Conservation (phyloP, 2,797 vertebrate species). For the Channa striata region DNA sequence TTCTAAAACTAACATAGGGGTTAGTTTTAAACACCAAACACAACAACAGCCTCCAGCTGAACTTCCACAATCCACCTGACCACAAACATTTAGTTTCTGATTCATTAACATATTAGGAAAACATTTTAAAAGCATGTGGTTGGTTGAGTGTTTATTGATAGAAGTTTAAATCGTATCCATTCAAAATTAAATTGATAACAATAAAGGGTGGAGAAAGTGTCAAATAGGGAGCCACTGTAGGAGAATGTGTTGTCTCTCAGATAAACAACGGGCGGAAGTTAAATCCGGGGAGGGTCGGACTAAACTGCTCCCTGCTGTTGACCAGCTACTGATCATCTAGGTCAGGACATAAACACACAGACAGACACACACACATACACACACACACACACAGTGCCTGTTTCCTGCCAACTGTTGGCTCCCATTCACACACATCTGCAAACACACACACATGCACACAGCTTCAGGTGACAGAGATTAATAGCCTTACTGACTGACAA, state of each 20-base stretch:
- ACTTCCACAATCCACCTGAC: too few species aligned
- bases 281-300: conserved; percentile 38
- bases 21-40: too few species aligned
- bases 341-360: conserved; percentile 32
- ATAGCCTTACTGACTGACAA: conserved; percentile 73
- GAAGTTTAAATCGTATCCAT: too few species aligned
- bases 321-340: conserved; percentile 31
- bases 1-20: too few species aligned
- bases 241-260: not conserved
- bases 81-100: too few species aligned
- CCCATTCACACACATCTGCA: conserved; percentile 14
- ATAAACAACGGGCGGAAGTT: conserved; percentile 28
- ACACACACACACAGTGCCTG: conserved; percentile 14
- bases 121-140: too few species aligned
- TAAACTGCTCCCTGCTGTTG: conserved; percentile 36
- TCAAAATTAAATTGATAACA: too few species aligned
- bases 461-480: conserved; percentile 80
- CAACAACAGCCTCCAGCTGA: too few species aligned
- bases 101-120: too few species aligned
- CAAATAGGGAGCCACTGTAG: not conserved
- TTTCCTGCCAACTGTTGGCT: conserved; percentile 40
- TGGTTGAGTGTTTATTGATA: too few species aligned
- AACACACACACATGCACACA: conserved; percentile 18
- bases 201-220: not conserved
- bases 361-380: conserved; percentile 10